Base-by-base conservation (phyloP, 2,888 invertebrate genomes). In the Pasiphila rectangulata region DNA sequence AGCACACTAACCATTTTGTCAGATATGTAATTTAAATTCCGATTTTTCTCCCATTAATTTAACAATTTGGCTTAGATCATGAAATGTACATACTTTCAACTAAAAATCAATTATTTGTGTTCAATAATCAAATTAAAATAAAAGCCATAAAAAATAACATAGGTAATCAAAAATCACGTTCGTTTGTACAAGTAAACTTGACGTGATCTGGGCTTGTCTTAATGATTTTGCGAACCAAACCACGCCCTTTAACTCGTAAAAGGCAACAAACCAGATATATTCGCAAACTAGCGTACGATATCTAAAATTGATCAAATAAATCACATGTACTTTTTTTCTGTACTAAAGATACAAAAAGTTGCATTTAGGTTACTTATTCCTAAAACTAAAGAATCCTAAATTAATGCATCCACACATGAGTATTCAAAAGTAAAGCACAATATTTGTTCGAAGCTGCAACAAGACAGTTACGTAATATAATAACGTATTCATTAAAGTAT, bases 1-100 rank as follows among this genome's bases (percentile, higher is more conserved):
- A 88, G 83, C 84, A 87, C 88, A 88, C 88, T 88, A 88, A 88
- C 88, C 88, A 87, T 87, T 84, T 86, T 87, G 83, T 85, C 84
- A 86, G 88, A 88, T 88, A 88, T 88, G 88, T 88, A 71, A 83
- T 86, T 83, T 88, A 88, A 88, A 88, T 88, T 88, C 87, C 77
- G 85, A 84, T 84, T 85, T 79, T 86, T 83, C 81, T 84, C 86
- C 83, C 76, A 76, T 84, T 86, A 83, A 85, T 75, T 36, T 52
- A 82, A 85, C 75, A 81, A 84, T 85, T 86, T 86, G 83, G 81
- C 82, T 82, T 82, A 77, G 59, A 77, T 70, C 75, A 79, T 72
- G 73, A 78, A 77, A 77, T 71, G 75, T 73, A 74, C 72, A 72
- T 73, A 72, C n/a, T n/a, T n/a, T 9, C 7, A 79, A 79, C 69